Percentiles rank a stretch among this genome's conserved stretches.
Evolutionary conservation across 2,888 invertebrate genomes (phyloP).

Genomic region (Parnassius glacialis): DNA sequence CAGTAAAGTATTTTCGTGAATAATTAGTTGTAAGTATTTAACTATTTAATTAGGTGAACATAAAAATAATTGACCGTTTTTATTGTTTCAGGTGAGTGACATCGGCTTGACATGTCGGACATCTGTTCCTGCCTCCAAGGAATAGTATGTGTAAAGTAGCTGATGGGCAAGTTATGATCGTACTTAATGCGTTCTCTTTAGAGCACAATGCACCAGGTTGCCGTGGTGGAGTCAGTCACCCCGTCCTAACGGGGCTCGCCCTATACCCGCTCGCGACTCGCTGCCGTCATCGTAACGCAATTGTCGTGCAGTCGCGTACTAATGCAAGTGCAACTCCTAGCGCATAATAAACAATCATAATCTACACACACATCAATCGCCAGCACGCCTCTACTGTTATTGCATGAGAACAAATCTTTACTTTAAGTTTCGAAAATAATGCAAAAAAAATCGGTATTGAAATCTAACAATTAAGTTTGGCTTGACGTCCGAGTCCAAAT

Average conservation of each 20-base stretch:
- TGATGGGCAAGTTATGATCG: conserved; percentile 60
- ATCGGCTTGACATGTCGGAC: neutral
- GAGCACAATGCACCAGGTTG: conserved; percentile 80
- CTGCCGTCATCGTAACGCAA: conserved; percentile 69
- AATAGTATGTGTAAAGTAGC: conserved; percentile 53
- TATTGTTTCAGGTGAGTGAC: conserved; percentile 68
- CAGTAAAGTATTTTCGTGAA: too few species aligned
- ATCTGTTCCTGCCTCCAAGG: conserved; percentile 3
- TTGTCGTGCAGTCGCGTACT: conserved; percentile 68
- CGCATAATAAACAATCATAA: conserved; percentile 50
- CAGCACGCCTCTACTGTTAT: conserved; percentile 31
- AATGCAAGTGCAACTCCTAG: conserved; percentile 61
- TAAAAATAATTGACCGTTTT: conserved; percentile 29
- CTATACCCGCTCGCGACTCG: conserved; percentile 56
- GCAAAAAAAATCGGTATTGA: conserved; percentile 1
- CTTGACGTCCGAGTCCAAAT: conserved; percentile 48
- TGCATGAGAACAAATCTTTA: neutral
- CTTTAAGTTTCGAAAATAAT: conserved; percentile 2
- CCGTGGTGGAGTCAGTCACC: conserved; percentile 77
- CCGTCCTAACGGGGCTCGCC: conserved; percentile 77
- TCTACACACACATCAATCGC: conserved; percentile 36
- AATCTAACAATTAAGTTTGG: conserved; percentile 28
- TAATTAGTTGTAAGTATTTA: too few species aligned
- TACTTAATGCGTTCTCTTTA: conserved; percentile 76
- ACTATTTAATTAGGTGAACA: neutral